Conservation (phyloP, 1,140 invertebrate genomes). For the Carcinoscorpius rotundicauda region DNA sequence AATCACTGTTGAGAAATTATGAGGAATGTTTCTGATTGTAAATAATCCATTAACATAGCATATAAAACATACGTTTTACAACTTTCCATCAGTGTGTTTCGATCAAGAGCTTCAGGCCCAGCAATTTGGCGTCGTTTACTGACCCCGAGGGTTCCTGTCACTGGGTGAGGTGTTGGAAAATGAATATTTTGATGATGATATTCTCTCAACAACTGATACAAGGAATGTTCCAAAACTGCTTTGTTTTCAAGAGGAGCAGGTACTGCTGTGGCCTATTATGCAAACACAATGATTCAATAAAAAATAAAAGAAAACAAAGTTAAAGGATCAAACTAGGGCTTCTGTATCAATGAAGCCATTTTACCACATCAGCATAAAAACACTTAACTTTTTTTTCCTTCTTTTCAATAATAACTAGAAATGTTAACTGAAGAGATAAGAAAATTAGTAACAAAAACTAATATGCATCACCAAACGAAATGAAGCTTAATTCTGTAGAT, state of each 20-base stretch:
- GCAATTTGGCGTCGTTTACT: constrained; percentile 77
- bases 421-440: too few species aligned
- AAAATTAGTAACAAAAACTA: too few species aligned
- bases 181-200: constrained; percentile 85
- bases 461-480: too few species aligned
- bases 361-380: too few species aligned
- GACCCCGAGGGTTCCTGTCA: constrained; percentile 78
- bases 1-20: too few species aligned
- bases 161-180: constrained; percentile 86
- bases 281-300: not conserved
- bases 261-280: constrained; percentile 19
- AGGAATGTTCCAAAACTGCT: constrained; percentile 87
- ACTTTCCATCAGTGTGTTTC: constrained; percentile 75
- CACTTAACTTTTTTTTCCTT: too few species aligned
- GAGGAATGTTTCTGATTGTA: too few species aligned
- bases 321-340: too few species aligned
- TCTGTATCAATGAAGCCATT: too few species aligned
- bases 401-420: too few species aligned
- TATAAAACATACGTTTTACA: constrained; percentile 46
- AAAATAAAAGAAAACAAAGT: too few species aligned
- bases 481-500: too few species aligned
- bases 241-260: constrained; percentile 63
- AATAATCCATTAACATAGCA: constrained; percentile 33
- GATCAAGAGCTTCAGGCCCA: constrained; percentile 74
- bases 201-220: constrained; percentile 84